Percentiles rank a stretch among this genome's conserved stretches.
phyloP scores from a whole-genome alignment of 2,888 invertebrate genomes.

The Sesamia inferens region DNA sequence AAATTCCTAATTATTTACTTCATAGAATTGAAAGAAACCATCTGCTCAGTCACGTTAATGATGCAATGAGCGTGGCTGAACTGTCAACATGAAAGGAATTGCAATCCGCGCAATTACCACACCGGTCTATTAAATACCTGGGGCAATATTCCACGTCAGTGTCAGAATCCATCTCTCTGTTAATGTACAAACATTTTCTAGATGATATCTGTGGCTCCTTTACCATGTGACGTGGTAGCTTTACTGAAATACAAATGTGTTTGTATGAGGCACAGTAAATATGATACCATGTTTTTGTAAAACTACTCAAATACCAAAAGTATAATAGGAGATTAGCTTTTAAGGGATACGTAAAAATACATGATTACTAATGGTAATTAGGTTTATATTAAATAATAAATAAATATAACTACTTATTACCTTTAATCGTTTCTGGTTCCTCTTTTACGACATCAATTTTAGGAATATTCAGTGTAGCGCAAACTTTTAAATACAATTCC shows the following conservation, averaged over 20 bases:
- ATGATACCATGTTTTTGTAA: no score
- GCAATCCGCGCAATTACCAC: background rate
- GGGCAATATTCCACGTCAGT: constrained; percentile 82
- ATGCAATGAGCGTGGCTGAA: background rate
- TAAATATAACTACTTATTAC: constrained; percentile 56
- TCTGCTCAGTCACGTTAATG: background rate
- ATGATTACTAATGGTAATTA: background rate
- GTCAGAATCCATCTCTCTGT: constrained; percentile 83
- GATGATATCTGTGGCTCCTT: constrained; percentile 81
- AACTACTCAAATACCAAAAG: background rate
- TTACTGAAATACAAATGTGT: constrained; percentile 46
- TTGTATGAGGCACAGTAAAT: background rate
- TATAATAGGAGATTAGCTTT: background rate
- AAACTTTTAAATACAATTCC: constrained; percentile 82
- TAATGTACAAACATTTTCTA: constrained; percentile 78
- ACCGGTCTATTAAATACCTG: constrained; percentile 65
- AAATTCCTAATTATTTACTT: background rate
- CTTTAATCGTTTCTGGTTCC: constrained; percentile 57
- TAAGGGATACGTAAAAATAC: background rate
- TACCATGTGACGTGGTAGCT: constrained; percentile 59
- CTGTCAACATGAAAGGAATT: background rate
- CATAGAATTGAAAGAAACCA: background rate
- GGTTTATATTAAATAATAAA: background rate
- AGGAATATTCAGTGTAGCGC: constrained; percentile 77
- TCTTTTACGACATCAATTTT: constrained; percentile 47